Evolutionary conservation across 2,888 invertebrate genomes (phyloP).

Genomic region (Portevinia maculata): DNA sequence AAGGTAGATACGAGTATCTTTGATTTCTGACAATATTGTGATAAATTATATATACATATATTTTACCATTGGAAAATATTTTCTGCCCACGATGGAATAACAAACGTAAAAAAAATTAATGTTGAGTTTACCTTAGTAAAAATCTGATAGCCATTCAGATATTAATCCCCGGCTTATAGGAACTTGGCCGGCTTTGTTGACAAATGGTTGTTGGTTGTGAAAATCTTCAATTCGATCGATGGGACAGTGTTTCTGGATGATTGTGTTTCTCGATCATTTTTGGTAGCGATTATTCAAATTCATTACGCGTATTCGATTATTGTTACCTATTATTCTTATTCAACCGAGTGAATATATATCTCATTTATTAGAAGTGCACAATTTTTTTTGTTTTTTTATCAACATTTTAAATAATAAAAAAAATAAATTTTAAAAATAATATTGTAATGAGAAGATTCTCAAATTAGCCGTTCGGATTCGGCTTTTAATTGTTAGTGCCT

Average conservation of each 20-base stretch:
- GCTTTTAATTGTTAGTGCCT: too few species aligned
- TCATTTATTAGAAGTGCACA: too few species aligned
- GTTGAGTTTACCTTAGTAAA: constrained; percentile 42
- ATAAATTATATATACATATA: constrained; percentile 72
- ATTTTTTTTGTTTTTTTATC: too few species aligned
- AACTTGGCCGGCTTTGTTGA: constrained; percentile 62
- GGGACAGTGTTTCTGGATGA: constrained; percentile 14
- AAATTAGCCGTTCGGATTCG: too few species aligned
- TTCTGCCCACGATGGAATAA: constrained; percentile 44
- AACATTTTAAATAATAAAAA: too few species aligned
- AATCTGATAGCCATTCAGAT: constrained; percentile 66
- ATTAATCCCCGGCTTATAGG: constrained; percentile 59
- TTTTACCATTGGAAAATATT: constrained; percentile 39
- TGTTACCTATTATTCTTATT: too few species aligned
- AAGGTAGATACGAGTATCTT: constrained; percentile 75
- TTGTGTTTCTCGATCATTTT: constrained; percentile 25
- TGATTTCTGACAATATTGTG: constrained; percentile 74
- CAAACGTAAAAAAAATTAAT: constrained; percentile 9
- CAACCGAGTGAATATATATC: too few species aligned
- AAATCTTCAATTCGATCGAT: constrained; percentile 20
- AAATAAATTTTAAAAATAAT: too few species aligned
- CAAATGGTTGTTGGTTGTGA: constrained; percentile 54
- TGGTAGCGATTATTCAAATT: constrained; percentile 46
- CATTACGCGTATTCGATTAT: constrained; percentile 26
- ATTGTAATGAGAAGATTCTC: too few species aligned